These are phyloP conservation scores for Brachycybe producta DNA, from an alignment of 2,888 invertebrate species.

Conservation along the genomic window DNA sequence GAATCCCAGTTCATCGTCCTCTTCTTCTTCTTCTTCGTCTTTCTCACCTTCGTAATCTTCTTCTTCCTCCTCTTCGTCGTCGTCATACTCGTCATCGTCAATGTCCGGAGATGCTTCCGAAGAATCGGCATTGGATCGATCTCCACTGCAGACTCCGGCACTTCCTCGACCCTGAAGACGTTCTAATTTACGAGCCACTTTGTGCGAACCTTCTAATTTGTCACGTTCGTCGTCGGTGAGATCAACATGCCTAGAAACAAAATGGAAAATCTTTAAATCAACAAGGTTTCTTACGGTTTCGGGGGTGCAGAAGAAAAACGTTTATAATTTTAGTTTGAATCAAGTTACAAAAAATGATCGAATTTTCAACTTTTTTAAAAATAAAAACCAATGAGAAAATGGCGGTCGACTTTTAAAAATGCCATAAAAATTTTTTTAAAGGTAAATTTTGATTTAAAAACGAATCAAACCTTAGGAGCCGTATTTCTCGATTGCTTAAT, in stretches of 20 bases:
- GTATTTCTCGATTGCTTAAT: conserved; percentile 78
- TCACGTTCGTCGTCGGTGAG: conserved; percentile 85
- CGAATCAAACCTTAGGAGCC: conserved; percentile 65
- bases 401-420: not conserved
- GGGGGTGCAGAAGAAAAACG: not conserved
- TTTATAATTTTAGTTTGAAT: not conserved
- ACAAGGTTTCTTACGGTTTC: not conserved
- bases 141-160: conserved; percentile 19
- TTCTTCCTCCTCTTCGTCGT: conserved; percentile 22
- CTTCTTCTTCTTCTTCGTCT: conserved; percentile 11
- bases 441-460: conserved; percentile 30
- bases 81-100: conserved; percentile 56
- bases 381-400: too few species aligned
- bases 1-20: conserved; percentile 11
- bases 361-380: too few species aligned
- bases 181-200: conserved; percentile 82
- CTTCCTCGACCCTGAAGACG: conserved; percentile 55
- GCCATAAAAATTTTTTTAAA: not conserved
- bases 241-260: conserved; percentile 56
- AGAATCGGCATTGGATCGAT: conserved; percentile 19
- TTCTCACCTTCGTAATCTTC: conserved; percentile 17
- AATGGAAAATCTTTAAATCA: conserved; percentile 1
- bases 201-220: conserved; percentile 75
- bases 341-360: too few species aligned
- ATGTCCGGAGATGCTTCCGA: conserved; percentile 39